phyloP scores from a whole-genome alignment of 2,888 invertebrate species.

The Nymphalis c-album region DNA sequence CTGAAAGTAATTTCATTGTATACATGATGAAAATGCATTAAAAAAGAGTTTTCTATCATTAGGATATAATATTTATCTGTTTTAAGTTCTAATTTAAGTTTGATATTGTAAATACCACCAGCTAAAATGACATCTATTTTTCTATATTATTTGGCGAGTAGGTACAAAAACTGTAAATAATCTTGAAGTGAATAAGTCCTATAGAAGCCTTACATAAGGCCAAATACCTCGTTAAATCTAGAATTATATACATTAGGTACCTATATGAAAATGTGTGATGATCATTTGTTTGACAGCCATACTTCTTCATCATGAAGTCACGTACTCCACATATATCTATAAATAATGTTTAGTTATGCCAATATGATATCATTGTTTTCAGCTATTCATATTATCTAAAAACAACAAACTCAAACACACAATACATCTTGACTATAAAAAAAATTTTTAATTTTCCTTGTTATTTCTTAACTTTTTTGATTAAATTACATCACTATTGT shows the following conservation, averaged over 20 bases:
- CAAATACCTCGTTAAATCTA: background rate
- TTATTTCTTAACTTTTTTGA: too few relatives aligned
- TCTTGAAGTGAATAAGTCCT: background rate
- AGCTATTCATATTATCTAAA: background rate
- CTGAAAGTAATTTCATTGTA: conserved; percentile 17
- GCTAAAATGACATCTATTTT: conserved; percentile 9
- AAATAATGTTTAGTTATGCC: conserved; percentile 16
- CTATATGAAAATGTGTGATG: conserved; percentile 2
- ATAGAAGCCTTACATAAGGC: too few relatives aligned
- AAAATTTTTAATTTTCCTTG: too few relatives aligned
- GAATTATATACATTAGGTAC: too few relatives aligned
- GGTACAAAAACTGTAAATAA: background rate
- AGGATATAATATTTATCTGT: background rate
- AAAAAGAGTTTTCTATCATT: background rate
- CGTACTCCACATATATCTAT: conserved; percentile 46
- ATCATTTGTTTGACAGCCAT: conserved; percentile 42
- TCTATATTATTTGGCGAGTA: conserved; percentile 7
- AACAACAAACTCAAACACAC: too few relatives aligned
- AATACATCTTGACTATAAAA: too few relatives aligned
- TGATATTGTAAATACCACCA: conserved; percentile 8
- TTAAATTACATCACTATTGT: too few relatives aligned
- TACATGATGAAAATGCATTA: conserved; percentile 9
- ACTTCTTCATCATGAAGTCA: conserved; percentile 52
- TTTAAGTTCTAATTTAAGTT: background rate
- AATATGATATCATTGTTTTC: conserved; percentile 35